A percentile compares a stretch with the other conserved stretches of the same genome.
Conservation (phyloP, 1,140 invertebrate species). For the Colletes latitarsis region DNA sequence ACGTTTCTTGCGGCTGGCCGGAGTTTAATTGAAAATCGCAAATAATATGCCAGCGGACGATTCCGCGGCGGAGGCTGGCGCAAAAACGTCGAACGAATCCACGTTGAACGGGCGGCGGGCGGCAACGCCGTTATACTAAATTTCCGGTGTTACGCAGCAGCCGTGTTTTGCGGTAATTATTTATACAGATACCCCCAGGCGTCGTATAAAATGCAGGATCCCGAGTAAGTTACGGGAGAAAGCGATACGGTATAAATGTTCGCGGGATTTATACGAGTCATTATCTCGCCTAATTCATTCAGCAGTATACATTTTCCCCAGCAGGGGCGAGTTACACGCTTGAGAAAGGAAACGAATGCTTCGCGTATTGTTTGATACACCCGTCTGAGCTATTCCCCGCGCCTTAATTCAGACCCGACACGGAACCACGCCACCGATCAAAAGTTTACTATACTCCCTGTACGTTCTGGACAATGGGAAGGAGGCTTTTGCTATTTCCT, state of each 20-base stretch:
- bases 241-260: conserved; percentile 27
- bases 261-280: conserved; percentile 36
- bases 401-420: not conserved
- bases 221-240: not conserved
- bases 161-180: conserved; percentile 24
- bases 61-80: not conserved
- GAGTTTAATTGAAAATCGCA: conserved; percentile 38
- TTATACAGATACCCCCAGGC: conserved; percentile 1
- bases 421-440: conserved; percentile 1
- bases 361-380: conserved; percentile 8
- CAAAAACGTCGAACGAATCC: conserved; percentile 6
- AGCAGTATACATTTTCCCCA: not conserved
- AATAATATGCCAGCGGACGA: not conserved
- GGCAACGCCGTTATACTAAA: not conserved
- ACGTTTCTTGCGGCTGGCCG: not conserved
- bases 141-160: not conserved
- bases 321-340: not conserved
- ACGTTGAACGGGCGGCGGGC: not conserved
- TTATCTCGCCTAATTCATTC: conserved; percentile 45
- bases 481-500: no score
- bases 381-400: not conserved
- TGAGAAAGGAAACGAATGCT: conserved; percentile 13
- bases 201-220: conserved; percentile 13
- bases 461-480: no score
- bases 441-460: not conserved